Evolutionary conservation across 2,797 vertebrate genomes (phyloP).

Genomic region (Loris lydekkerianus): DNA sequence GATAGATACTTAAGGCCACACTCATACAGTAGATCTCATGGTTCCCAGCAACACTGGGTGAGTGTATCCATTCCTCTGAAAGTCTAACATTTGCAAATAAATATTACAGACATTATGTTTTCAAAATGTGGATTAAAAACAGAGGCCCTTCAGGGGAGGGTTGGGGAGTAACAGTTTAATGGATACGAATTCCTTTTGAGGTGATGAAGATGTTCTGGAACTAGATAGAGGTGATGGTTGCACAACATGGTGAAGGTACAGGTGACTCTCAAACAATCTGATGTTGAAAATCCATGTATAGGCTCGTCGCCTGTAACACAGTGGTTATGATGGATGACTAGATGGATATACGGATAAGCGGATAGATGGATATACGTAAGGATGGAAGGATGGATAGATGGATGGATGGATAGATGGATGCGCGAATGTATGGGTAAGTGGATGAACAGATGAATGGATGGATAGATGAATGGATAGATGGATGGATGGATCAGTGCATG

Average conservation of each 20-base stretch:
- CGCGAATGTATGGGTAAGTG: too few relatives aligned
- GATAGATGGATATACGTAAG: not conserved
- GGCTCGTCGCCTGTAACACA: too few relatives aligned
- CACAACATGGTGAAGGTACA: not conserved
- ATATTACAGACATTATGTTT: not conserved
- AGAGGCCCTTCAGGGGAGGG: not conserved
- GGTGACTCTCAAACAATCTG: too few relatives aligned
- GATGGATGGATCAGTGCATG: not conserved
- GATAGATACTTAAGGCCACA: not conserved
- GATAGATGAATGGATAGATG: not conserved
- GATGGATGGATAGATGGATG: fast-evolving
- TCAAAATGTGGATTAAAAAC: slow-evolving; percentile 15
- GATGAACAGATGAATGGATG: fast-evolving
- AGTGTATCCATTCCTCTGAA: not conserved
- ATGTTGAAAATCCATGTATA: too few relatives aligned
- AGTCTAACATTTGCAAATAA: slow-evolving; percentile 2
- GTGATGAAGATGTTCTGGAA: not conserved
- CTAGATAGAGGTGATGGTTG: not conserved
- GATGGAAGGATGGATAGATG: not conserved
- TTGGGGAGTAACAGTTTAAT: not conserved
- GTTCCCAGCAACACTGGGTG: not conserved
- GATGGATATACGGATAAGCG: not conserved
- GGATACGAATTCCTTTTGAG: not conserved
- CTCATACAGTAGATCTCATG: not conserved
- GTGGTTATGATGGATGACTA: fast-evolving